Evolutionary conservation across 2,113 vertebrate species (phyloP), one percentile per base, ranked within the genome.

Genomic region (Brachyhypopomus gauderio): DNA sequence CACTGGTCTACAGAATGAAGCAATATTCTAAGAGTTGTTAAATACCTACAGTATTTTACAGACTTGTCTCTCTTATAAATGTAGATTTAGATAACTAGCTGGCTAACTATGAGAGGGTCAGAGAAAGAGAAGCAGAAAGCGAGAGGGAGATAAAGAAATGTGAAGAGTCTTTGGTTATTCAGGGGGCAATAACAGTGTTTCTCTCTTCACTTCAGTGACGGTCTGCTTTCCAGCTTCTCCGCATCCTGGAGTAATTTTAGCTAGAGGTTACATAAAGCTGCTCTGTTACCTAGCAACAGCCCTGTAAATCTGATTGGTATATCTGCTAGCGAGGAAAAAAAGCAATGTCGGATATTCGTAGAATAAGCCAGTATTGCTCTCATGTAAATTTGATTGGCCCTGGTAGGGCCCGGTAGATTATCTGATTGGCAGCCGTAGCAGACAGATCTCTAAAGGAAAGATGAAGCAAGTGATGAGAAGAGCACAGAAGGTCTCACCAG

Each of bases 241-340:
- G 74, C 41, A 75, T 62, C 63, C 63, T 78, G 72, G 34, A 83
- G 81, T 84, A 84, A 85, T 87, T 91, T 87, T 88, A 88, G 86
- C 86, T 83, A 45, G 56, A 73, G 75, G 84, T 91, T 90, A 90
- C 85, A 83, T 89, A 87, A 91, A 89, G 75, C 77, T 62, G 79
- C 56, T 71, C 83, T 19, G 83, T 90, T 88, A 84, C 85, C 88
- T 87, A 70, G 87, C 86, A 88, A 87, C 87, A 82, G 79, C 27
- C 64, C 48, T 64, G 70, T 74, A 71, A 72, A 77, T 87, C 82
- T 88, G 78, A 83, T 67, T 81, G 85, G 76, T 86, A 86, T 62
- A 48, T 76, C 80, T 83, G 45, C 45, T 52, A 36, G 76, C 80
- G 56, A 22, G 62, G 73, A 75, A 55, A 34, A 82, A 74, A 67